Evolutionary conservation across 2,888 invertebrate species (phyloP), one percentile per base, ranked within the genome.

Genomic region (Epinotia bilunana): DNA sequence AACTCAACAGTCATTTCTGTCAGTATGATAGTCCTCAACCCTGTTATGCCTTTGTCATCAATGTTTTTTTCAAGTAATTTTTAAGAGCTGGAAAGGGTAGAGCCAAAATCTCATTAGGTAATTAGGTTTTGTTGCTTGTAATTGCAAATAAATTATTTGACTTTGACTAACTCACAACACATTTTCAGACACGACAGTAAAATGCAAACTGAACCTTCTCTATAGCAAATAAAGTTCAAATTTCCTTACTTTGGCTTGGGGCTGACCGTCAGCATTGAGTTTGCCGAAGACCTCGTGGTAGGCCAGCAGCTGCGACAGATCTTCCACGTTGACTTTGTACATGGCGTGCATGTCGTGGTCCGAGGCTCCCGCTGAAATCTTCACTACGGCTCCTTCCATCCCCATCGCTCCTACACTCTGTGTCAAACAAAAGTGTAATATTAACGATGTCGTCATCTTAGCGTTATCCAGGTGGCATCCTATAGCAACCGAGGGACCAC

Each of bases 321-420:
- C 98, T 87, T 98, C 98, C 9, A 97, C 97, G 86, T 97, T 96
- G 76, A 96, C 96, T 92, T 97, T 97, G 86, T 96, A 97, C 96
- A 97, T 96, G 85, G 96, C 97, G 88, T 97, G 96, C 79, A 97
- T 96, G 94, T 97, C 97, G 82, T 96, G 96, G 23, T 95, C 95
- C 0, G 95, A 94, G 18, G 95, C 90, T 20, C 95, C 95, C 0
- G 96, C 95, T 39, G 96, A 96, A 80, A 97, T 96, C 90, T 97
- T 97, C 23, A 97, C 96, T 3, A 97, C 96, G 18, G 96, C 96
- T 7, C 97, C 97, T 86, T 97, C 97, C 93, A 94, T 92, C n/a
- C 92, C 92, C 89, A 94, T 90, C 3, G 90, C 85, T 23, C 90
- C 88, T 18, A 92, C 92, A 81, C 85, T 89, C 93, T 94, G 86